Evolutionary conservation across 1,140 invertebrate genomes (phyloP), one percentile per base, ranked within the genome.

Genomic region (Sweltsa coloradensis): DNA sequence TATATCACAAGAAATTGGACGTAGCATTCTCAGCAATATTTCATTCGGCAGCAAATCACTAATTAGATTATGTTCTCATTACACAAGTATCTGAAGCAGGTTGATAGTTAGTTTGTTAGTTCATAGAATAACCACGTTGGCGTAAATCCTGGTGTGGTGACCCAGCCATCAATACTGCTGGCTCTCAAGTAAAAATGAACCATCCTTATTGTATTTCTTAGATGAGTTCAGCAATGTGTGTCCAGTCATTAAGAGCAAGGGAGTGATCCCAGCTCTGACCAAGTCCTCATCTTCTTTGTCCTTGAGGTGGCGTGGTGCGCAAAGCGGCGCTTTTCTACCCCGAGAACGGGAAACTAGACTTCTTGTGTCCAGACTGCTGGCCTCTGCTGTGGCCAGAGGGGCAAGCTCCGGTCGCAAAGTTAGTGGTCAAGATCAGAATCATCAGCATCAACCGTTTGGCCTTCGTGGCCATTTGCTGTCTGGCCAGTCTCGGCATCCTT

Each of bases 291-390:
- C 29, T 18, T 41, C 5, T 41, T 21, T 27, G 18, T 24, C 19
- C 69, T 69, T 25, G 55, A 88, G 85, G 74, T 45, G 84, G 80
- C 3, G 60, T 68, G 51, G 67, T 78, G 46, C 72, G 68, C 49
- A 74, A 74, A 27, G 77, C 92, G 40, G 87, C 84, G 0, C 69
- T 91, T 16, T 91, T 80, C 61, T 76, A 83, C 62, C 74, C 83
- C 34, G 74, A 78, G 13, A 67, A 68, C 25, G 67, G 71, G 52
- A 66, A 73, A 19, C 61, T 89, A 51, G 73, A 81, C 60, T 81
- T 86, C 62, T 60, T 72, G 41, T 92, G 88, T 62, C 65, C 72
- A 5, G 72, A 69, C 48, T 93, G 89, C 61, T 61, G 66, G 0
- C 62, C 66, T 7, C 73, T 86, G 13, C 67, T 72, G 51, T 94